A percentile compares a stretch with the other conserved stretches of the same genome.
phyloP scores from a whole-genome alignment of 1,140 invertebrate species.

The Thaumetopoea pityocampa region DNA sequence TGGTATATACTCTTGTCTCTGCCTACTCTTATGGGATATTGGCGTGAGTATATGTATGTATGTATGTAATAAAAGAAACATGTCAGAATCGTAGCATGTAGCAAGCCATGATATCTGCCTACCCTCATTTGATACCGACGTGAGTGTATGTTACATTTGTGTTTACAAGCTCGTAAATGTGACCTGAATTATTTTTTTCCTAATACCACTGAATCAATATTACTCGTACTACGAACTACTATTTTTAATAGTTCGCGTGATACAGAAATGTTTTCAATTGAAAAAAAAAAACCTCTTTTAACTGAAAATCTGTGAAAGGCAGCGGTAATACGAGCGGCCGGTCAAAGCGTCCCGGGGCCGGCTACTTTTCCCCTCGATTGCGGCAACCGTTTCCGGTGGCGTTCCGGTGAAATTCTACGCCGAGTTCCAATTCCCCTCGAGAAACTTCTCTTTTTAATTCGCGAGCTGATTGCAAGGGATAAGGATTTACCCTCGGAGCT shows the following conservation, averaged over 20 bases:
- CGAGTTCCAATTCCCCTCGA: constrained; percentile 30
- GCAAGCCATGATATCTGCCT: too few species aligned
- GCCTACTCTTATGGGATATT: too few species aligned
- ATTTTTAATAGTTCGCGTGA: constrained; percentile 6
- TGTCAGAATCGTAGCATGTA: too few species aligned
- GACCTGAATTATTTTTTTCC: too few species aligned
- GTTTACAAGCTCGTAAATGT: too few species aligned
- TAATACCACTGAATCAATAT: too few species aligned
- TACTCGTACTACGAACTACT: too few species aligned
- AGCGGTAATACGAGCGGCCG: constrained; percentile 28
- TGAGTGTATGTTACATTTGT: too few species aligned
- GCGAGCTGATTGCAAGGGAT: constrained; percentile 25
- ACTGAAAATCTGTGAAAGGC: constrained; percentile 25
- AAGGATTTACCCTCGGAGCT: constrained; percentile 11
- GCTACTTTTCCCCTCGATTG: constrained; percentile 41
- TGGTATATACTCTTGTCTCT: too few species aligned
- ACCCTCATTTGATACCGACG: too few species aligned
- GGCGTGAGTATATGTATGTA: too few species aligned
- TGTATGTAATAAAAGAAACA: too few species aligned
- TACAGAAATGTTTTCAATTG: constrained; percentile 19
- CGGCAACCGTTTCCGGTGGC: constrained; percentile 31
- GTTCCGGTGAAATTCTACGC: constrained; percentile 32
- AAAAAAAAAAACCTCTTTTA: constrained; percentile 17
- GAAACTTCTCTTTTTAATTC: constrained; percentile 31
- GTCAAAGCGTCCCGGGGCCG: constrained; percentile 30